Conservation (phyloP, 2,888 invertebrate genomes). For the Scrobipalpa costella region DNA sequence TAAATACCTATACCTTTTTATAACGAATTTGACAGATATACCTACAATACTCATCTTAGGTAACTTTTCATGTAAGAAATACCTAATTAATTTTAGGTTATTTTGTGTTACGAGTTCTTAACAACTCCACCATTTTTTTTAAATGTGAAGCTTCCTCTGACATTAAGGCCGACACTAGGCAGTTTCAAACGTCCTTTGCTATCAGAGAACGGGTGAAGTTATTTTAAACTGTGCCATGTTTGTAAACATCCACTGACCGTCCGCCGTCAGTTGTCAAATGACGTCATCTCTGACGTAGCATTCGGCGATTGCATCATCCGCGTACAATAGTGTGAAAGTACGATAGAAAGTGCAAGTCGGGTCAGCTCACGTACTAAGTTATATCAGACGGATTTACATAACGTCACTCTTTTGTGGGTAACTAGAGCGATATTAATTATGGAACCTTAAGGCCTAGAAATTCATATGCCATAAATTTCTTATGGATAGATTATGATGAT, state of each 20-base stretch:
- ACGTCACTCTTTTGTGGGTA: constrained; percentile 72
- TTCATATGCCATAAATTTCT: background rate
- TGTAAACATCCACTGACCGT: background rate
- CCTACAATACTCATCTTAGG: too few species aligned
- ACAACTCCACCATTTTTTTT: too few species aligned
- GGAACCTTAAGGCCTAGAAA: constrained; percentile 40
- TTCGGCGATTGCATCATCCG: constrained; percentile 43
- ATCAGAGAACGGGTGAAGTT: too few species aligned
- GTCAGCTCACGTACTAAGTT: constrained; percentile 72
- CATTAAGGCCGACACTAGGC: too few species aligned
- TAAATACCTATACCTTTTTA: background rate
- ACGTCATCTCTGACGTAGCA: constrained; percentile 41
- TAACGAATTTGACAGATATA: too few species aligned
- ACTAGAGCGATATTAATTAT: constrained; percentile 68
- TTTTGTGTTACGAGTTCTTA: too few species aligned
- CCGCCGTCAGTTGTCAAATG: constrained; percentile 28
- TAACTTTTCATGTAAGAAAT: too few species aligned
- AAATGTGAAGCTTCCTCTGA: too few species aligned
- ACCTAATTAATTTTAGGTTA: too few species aligned
- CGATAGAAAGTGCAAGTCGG: constrained; percentile 76
- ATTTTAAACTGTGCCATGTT: background rate
- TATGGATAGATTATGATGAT: too few species aligned
- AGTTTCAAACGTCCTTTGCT: too few species aligned
- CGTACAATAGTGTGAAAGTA: constrained; percentile 77
- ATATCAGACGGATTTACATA: constrained; percentile 77